Evolutionary conservation across 2,113 vertebrate species (phyloP), one percentile per base, ranked within the genome.

Genomic region (Otus sunia): DNA sequence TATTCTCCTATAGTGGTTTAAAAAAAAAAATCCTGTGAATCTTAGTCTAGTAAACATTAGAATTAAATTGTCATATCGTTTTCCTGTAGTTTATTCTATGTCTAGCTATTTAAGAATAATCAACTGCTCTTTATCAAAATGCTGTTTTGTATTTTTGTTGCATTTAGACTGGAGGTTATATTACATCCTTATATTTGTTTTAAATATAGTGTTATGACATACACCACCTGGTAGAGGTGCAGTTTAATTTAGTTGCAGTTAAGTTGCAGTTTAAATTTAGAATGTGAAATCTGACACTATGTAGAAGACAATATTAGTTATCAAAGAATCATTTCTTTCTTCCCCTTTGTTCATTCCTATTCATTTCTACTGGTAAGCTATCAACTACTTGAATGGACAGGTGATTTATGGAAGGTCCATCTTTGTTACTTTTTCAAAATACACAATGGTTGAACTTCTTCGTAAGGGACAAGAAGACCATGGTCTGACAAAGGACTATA

Each of bases 401-500:
- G 98, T 90, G 85, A 96, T 99, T 86, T 98, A 99, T 69, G 98
- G 99, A 81, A 99, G 97, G 85, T 92, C 98, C 53, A 97, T 99
- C 90, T 97, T 68, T 41, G 87, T 98, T 83, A 98, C 98, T 82
- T 62, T 99, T 79, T 99, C 99, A 56, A 99, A 98, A 91, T 95
- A 99, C 79, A 98, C 98, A 37, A 82, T 95, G 53, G 98, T 99
- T 80, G 98, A 98, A 21, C 98, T 99, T 95, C 99, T 98, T 94
- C 96, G 94, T 39, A 98, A 98, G 59, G 98, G 98, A 30, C 97
- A 98, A 76, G 98, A 98, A 50, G 98, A 98, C 88, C 97, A 98
- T 56, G 98, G 97, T 39, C 96, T 99, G 79, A 99, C 99, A 5
- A 98, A 98, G 96, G 98, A 99, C 97, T 99, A 98, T 58, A 98